Percentiles rank a stretch among this genome's conserved stretches.
Evolutionary conservation across 2,113 vertebrate genomes (phyloP).

Genomic region (Odontesthes bonariensis): DNA sequence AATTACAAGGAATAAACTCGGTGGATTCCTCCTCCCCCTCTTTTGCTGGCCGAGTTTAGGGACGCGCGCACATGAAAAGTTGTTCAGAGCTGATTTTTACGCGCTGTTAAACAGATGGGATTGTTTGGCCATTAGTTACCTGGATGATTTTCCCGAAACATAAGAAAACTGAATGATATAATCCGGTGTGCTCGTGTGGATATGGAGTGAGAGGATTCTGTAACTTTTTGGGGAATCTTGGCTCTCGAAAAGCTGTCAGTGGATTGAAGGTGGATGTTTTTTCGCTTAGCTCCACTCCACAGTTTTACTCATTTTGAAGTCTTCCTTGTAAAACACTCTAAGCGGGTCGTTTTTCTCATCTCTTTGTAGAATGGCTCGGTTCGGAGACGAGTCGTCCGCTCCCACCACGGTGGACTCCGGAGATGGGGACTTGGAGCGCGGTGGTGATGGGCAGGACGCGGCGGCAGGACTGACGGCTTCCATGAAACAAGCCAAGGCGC

Average conservation of each 20-base stretch:
- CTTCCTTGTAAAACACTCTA: constrained; percentile 26
- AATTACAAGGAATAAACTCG: constrained; percentile 28
- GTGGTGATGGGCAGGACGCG: constrained; percentile 85
- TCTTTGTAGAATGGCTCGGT: constrained; percentile 94
- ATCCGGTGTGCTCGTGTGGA: constrained; percentile 16
- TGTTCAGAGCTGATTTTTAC: constrained; percentile 36
- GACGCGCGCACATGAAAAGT: constrained; percentile 57
- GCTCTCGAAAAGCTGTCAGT: constrained; percentile 48
- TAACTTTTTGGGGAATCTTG: constrained; percentile 65
- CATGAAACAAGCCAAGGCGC: constrained; percentile 95
- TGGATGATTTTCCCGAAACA: constrained; percentile 44
- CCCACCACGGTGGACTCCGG: constrained; percentile 88
- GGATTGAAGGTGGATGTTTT: constrained; percentile 67
- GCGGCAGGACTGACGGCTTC: constrained; percentile 85
- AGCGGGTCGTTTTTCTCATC: constrained; percentile 43
- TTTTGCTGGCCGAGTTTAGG: constrained; percentile 28
- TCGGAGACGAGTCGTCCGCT: constrained; percentile 90
- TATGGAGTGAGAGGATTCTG: constrained; percentile 62
- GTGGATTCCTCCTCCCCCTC: constrained; percentile 15
- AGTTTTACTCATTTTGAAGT: constrained; percentile 14
- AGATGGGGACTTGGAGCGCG: constrained; percentile 89
- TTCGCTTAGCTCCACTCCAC: constrained; percentile 9
- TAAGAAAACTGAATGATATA: constrained; percentile 25
- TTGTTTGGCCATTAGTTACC: constrained; percentile 30
- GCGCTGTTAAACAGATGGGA: constrained; percentile 58